Evolutionary conservation across 2,888 invertebrate genomes (phyloP), one percentile per base, ranked within the genome.

Genomic region (Pasiphila rectangulata): DNA sequence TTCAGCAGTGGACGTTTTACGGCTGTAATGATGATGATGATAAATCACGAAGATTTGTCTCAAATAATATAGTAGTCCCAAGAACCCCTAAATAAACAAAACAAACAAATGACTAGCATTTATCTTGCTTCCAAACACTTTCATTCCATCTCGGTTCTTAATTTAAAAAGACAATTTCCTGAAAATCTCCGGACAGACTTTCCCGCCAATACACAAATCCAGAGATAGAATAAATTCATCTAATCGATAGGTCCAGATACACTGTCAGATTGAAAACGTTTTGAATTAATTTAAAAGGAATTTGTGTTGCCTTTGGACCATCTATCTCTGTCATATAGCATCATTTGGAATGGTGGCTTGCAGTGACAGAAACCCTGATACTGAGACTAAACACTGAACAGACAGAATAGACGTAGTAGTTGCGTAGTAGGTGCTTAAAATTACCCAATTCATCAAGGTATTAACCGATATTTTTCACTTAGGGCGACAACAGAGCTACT

Each of bases 301-400:
- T 39, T 46, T 40, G 30, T 35, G 41, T 32, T 45, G 48, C 50
- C 49, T 54, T 43, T 48, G 37, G 47, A 50, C 60, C 80, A 83
- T 85, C 78, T 69, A 83, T 85, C 84, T 75, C 67, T 72, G 81
- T 84, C 83, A 79, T 78, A 76, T 63, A 59, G 61, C 71, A 70
- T 78, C 78, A 78, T 79, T 83, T 79, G 75, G 59, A 56, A 32
- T 48, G 37, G 20, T 32, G 39, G 16, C 27, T 36, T 17, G 15
- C 6, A 20, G n/a, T n/a, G n/a, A n/a, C n/a, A n/a, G 47, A 25
- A 34, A 25, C n/a, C 66, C 67, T 59, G 56, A 66, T 65, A 70
- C 69, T 61, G 66, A 46, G 44, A 66, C 66, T 64, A 57, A 61
- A 60, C 61, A 51, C 51, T 52, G 46, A 46, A n/a, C 5, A 10